phyloP scores from a whole-genome alignment of 1,140 invertebrate genomes.

The Sarcophaga peregrina region DNA sequence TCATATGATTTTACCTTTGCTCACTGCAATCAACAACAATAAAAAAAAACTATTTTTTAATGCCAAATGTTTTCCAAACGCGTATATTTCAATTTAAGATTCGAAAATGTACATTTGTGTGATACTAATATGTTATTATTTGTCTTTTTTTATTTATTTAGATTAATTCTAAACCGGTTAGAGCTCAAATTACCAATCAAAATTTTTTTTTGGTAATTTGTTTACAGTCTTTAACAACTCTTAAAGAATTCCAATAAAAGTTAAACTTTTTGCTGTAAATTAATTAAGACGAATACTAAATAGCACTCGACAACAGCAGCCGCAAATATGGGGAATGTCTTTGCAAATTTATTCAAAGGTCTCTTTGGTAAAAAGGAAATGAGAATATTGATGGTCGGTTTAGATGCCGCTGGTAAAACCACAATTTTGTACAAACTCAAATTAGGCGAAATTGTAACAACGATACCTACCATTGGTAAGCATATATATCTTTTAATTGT shows the following conservation, averaged over 20 bases:
- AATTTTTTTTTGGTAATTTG: not conserved
- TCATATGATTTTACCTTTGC: too few relatives aligned
- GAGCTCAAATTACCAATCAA: conserved; percentile 13
- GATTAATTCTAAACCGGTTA: conserved; percentile 15
- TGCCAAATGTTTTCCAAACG: too few relatives aligned
- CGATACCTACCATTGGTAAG: conserved; percentile 99
- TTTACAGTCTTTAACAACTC: not conserved
- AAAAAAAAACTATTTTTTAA: too few relatives aligned
- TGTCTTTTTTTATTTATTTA: not conserved
- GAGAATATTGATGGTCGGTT: conserved; percentile 97
- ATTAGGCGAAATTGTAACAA: conserved; percentile 99
- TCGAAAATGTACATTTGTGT: too few relatives aligned
- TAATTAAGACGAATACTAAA: conserved; percentile 54
- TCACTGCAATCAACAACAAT: too few relatives aligned
- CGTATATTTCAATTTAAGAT: too few relatives aligned
- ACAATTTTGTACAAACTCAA: conserved; percentile 99
- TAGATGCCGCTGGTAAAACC: conserved; percentile 99
- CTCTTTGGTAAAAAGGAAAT: conserved; percentile 99
- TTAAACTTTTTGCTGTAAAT: conserved; percentile 43
- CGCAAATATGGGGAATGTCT: conserved; percentile 84
- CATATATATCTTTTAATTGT: not conserved
- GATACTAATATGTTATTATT: not conserved
- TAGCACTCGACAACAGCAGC: conserved; percentile 47
- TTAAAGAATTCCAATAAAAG: conserved; percentile 44
- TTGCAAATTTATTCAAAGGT: conserved; percentile 91